Evolutionary conservation across 2,888 invertebrate species (phyloP).

Genomic region (Ectemnius continuus): DNA sequence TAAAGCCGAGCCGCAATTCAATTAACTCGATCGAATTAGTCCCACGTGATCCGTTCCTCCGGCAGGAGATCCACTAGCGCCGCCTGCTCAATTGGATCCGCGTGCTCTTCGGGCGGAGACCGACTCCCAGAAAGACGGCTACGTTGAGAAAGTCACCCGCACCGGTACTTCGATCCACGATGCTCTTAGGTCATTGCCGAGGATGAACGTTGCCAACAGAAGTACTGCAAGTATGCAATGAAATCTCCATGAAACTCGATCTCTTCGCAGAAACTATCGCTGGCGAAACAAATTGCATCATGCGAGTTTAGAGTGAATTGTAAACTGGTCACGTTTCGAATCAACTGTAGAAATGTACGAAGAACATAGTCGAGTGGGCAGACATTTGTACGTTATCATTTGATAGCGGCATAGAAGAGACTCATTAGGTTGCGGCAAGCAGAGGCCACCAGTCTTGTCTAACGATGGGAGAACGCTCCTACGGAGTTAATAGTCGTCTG

Average conservation of each 20-base stretch:
- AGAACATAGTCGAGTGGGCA: not conserved
- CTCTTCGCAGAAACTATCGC: too few relatives aligned
- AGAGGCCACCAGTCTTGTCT: conserved; percentile 10
- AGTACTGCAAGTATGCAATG: not conserved
- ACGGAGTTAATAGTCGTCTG: conserved; percentile 42
- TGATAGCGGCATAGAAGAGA: conserved; percentile 7
- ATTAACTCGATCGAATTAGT: conserved; percentile 49
- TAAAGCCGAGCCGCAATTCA: conserved; percentile 34
- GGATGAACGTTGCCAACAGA: not conserved
- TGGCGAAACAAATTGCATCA: too few relatives aligned
- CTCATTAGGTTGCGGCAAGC: conserved; percentile 13
- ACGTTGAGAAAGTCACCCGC: conserved; percentile 22
- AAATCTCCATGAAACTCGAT: too few relatives aligned
- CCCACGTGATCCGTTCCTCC: conserved; percentile 25
- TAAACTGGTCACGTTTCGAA: too few relatives aligned
- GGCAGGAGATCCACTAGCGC: conserved; percentile 50
- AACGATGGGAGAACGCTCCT: conserved; percentile 16
- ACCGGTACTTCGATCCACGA: conserved; percentile 8
- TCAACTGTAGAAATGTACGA: not conserved
- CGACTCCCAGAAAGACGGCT: conserved; percentile 11
- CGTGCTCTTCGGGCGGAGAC: conserved; percentile 71
- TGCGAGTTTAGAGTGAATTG: too few relatives aligned
- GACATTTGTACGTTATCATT: not conserved
- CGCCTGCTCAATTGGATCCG: conserved; percentile 55
- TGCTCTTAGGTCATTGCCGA: conserved; percentile 23